Evolutionary conservation across 1,140 invertebrate species (phyloP).

Genomic region (Leptinotarsa defecta): DNA sequence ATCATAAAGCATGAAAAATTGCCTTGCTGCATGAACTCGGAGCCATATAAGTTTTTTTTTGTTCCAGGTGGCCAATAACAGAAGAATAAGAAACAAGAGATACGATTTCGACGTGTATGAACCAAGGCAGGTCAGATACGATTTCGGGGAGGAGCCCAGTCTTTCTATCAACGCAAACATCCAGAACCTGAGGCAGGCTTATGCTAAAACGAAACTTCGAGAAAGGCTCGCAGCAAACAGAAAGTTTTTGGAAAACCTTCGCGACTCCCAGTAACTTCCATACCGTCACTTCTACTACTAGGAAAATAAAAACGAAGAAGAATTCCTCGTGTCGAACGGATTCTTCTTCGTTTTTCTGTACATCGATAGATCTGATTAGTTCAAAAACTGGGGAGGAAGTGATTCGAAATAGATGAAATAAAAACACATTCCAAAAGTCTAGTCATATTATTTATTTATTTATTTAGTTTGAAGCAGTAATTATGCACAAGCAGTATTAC

Average conservation of each 20-base stretch:
- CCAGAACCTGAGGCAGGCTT: constrained; percentile 21
- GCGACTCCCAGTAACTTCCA: constrained; percentile 14
- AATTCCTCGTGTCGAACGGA: not conserved
- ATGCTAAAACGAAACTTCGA: constrained; percentile 15
- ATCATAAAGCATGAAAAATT: too few species aligned
- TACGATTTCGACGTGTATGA: constrained; percentile 19
- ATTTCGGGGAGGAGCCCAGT: constrained; percentile 9
- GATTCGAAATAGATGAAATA: not conserved
- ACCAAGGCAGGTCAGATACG: constrained; percentile 11
- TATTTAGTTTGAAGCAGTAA: constrained; percentile 8
- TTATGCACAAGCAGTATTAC: constrained; percentile 16
- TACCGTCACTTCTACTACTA: not conserved
- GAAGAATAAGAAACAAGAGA: constrained; percentile 23
- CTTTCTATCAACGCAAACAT: constrained; percentile 23
- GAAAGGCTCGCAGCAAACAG: constrained; percentile 21
- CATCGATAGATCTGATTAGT: constrained; percentile 4
- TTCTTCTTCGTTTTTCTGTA: not conserved
- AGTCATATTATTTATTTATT: constrained; percentile 27
- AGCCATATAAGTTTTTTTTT: not conserved
- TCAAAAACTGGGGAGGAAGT: not conserved
- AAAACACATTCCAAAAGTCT: not conserved
- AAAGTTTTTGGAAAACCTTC: constrained; percentile 17
- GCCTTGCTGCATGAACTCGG: too few species aligned
- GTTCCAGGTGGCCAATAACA: constrained; percentile 2
- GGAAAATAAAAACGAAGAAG: not conserved